Evolutionary conservation across 2,888 invertebrate species (phyloP).

Genomic region (Reticulitermes lucifugus): DNA sequence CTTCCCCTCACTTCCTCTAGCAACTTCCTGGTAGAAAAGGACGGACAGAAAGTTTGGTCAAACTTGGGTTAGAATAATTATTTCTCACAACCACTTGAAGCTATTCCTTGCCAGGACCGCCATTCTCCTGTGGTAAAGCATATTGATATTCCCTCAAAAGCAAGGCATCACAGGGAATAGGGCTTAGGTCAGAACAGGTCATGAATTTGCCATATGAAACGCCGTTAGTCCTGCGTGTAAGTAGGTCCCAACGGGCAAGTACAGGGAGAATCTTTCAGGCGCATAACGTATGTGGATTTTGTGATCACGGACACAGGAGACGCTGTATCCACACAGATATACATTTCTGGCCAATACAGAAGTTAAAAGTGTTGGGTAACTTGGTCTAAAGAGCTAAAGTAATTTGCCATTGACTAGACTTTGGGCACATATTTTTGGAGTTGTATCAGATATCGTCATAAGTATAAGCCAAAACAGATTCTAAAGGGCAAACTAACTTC

Average conservation of each 20-base stretch:
- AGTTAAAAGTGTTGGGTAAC: no score
- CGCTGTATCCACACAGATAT: no score
- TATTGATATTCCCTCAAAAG: not conserved
- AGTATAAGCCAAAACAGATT: no score
- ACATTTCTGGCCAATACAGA: no score
- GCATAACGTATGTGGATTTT: no score
- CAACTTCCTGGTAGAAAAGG: not conserved
- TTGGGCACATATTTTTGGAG: no score
- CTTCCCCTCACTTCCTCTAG: not conserved
- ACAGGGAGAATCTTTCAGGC: no score
- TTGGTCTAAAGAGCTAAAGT: no score
- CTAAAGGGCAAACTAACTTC: no score
- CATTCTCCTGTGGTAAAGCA: not conserved
- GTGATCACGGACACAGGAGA: no score
- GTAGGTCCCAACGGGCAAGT: not conserved
- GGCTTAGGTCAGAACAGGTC: not conserved
- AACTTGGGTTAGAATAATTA: constrained; percentile 2
- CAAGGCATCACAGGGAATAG: not conserved
- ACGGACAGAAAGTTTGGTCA: constrained; percentile 1
- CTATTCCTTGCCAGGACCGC: not conserved
- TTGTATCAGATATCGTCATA: no score
- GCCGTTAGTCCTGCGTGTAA: not conserved
- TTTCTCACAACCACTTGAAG: not conserved
- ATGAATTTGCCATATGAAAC: not conserved
- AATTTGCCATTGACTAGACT: no score